A percentile compares a stretch with the other conserved stretches of the same genome.
phyloP scores from a whole-genome alignment of 1,140 invertebrate species.

The Ruditapes philippinarum region DNA sequence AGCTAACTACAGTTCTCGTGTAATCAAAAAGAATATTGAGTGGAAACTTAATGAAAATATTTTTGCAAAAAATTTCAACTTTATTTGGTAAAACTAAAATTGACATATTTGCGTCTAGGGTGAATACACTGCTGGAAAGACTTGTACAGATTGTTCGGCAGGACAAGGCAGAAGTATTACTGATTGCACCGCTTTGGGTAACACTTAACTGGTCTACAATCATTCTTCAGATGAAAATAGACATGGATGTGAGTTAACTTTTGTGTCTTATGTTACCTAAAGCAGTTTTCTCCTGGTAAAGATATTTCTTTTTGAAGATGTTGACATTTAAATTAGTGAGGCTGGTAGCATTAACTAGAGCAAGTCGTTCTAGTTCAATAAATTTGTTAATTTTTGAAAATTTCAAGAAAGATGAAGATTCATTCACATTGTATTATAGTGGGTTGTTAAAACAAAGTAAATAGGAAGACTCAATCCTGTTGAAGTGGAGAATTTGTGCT shows the following conservation, averaged over 20 bases:
- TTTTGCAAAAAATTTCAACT: too few relatives aligned
- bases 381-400: conserved; percentile 8
- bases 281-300: neutral
- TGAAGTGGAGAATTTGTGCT: conserved; percentile 33
- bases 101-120: too few relatives aligned
- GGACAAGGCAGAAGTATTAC: neutral
- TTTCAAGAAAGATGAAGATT: neutral
- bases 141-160: too few relatives aligned
- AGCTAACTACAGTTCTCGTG: neutral
- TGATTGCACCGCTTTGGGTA: neutral
- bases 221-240: neutral
- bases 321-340: conserved; percentile 36
- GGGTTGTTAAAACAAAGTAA: neutral
- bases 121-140: too few relatives aligned
- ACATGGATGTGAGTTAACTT: neutral
- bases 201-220: neutral
- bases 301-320: too few relatives aligned
- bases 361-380: neutral
- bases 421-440: neutral
- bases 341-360: conserved; percentile 11
- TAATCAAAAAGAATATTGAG: too few relatives aligned
- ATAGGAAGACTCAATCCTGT: neutral
- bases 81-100: too few relatives aligned
- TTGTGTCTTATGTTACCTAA: neutral
- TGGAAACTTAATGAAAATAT: too few relatives aligned